phyloP scores from a whole-genome alignment of 92 coral and sea anemone species.

The Desmophyllum pertusum region DNA sequence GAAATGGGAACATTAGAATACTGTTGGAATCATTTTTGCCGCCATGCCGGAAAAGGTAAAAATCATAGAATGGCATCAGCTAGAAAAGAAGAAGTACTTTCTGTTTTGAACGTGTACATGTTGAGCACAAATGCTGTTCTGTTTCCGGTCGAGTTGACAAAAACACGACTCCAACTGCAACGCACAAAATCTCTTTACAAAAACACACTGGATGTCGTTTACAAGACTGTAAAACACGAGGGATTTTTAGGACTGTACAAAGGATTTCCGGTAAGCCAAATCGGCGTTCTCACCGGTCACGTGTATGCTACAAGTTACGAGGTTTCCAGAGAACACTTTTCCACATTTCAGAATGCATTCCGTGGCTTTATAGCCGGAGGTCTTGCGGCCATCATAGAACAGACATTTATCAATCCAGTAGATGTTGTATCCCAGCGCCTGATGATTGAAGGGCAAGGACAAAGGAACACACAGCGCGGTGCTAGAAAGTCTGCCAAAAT shows the following conservation, averaged over 20 bases:
- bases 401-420: conserved; percentile 74
- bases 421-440: conserved; percentile 79
- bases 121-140: conserved; percentile 57
- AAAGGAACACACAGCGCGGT: conserved; percentile 14
- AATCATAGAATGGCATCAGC: conserved; percentile 86
- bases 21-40: neutral
- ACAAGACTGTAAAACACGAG: conserved; percentile 72
- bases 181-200: conserved; percentile 71
- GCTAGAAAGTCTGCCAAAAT: conserved; percentile 33
- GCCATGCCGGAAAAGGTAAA: conserved; percentile 85
- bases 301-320: conserved; percentile 82
- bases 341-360: conserved; percentile 66
- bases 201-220: conserved; percentile 81
- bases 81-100: conserved; percentile 83
- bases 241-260: conserved; percentile 85
- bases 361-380: conserved; percentile 94
- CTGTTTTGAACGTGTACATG: conserved; percentile 62
- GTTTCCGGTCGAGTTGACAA: conserved; percentile 80
- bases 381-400: conserved; percentile 77
- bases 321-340: conserved; percentile 74
- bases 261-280: conserved; percentile 74
- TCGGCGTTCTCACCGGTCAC: conserved; percentile 80
- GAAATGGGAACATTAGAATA: neutral
- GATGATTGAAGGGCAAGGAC: conserved; percentile 75
- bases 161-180: conserved; percentile 90